Evolutionary conservation across 2,113 vertebrate genomes (phyloP).

Genomic region (Eublepharis macularius): DNA sequence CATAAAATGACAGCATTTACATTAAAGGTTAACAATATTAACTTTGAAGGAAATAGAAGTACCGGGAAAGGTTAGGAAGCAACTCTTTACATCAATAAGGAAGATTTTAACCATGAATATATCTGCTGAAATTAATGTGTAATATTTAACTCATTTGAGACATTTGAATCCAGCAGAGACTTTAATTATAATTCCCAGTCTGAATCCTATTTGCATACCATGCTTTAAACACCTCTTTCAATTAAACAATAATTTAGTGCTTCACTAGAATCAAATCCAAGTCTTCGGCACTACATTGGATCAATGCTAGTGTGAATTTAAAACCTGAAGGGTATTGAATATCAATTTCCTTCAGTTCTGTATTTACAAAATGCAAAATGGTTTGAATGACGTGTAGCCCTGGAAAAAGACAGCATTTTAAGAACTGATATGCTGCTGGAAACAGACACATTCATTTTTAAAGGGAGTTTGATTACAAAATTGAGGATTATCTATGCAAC

Average conservation of each 20-base stretch:
- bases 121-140: neutral
- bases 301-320: neutral
- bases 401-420: neutral
- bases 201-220: neutral
- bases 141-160: neutral
- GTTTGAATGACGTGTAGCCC: neutral
- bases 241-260: neutral
- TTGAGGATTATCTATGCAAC: neutral
- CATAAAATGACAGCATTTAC: neutral
- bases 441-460: neutral
- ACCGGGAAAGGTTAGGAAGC: neutral
- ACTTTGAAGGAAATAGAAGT: neutral
- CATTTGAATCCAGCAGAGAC: neutral
- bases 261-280: neutral
- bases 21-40: neutral
- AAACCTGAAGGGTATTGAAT: neutral
- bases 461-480: neutral
- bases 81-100: neutral
- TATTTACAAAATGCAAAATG: neutral
- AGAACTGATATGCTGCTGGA: neutral
- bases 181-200: neutral
- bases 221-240: neutral
- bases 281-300: neutral
- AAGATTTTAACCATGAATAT: neutral
- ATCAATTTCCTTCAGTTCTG: neutral